phyloP scores from a whole-genome alignment of 1,140 invertebrate genomes.

The Patella vulgata region DNA sequence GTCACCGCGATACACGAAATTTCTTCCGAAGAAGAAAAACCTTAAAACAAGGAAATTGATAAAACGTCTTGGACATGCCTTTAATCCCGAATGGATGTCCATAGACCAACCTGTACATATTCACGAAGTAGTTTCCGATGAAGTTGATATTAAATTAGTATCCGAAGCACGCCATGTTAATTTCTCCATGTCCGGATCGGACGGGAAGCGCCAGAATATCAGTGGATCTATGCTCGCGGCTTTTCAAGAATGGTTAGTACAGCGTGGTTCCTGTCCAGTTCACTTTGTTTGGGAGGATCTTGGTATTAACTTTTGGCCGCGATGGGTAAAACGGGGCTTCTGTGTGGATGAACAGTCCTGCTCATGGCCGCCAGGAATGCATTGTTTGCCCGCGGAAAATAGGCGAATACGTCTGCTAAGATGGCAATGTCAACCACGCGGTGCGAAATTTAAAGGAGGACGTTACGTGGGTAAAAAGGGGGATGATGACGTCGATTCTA shows the following conservation, averaged over 20 bases:
- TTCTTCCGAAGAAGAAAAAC: no score
- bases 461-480: slow-evolving; percentile 9
- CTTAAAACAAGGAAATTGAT: no score
- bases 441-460: slow-evolving; percentile 10
- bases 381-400: slow-evolving; percentile 56
- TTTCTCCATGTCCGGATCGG: no score
- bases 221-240: slow-evolving; percentile 8
- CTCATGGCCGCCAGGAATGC: slow-evolving; percentile 72
- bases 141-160: no score
- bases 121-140: no score
- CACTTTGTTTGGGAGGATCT: slow-evolving; percentile 70
- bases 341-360: slow-evolving; percentile 67
- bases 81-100: no score
- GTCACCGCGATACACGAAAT: no score
- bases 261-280: slow-evolving; percentile 70
- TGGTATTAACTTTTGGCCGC: slow-evolving; percentile 71
- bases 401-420: slow-evolving; percentile 64
- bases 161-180: no score
- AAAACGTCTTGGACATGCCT: no score
- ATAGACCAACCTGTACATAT: no score
- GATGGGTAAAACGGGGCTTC: slow-evolving; percentile 70
- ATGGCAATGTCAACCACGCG: slow-evolving; percentile 65
- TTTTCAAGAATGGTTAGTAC: slow-evolving; percentile 68
- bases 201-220: no score
- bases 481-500: neutral